Evolutionary conservation across 2,888 invertebrate species (phyloP), one percentile per base, ranked within the genome.

Genomic region (Stenchaetothrips biformis): DNA sequence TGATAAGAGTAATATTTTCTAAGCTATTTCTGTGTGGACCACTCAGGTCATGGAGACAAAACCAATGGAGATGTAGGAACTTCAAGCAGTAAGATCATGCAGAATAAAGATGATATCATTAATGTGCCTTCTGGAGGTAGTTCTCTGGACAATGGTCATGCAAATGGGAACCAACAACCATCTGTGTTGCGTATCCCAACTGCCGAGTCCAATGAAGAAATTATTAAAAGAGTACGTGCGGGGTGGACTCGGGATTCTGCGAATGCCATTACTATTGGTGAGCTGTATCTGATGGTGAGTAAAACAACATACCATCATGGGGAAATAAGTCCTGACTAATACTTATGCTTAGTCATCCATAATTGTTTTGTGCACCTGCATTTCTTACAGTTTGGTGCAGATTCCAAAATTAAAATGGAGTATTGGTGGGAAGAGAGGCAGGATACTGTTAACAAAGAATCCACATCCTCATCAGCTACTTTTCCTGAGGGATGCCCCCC

Each of bases 221-320:
- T 37, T 1, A 79, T 48, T 21, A 80, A 88, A 88, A 0, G 80
- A 86, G 47, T 87, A 88, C 0, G 82, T 87, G 27, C 84, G 81
- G 97, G 97, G 0, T 97, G 97, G 96, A 95, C 94, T 80, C 85
- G 90, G 11, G 88, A 90, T 21, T 93, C 93, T 85, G 92, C 93
- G 0, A 93, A 93, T 9, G 92, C 93, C 53, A 90, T 97, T 77
- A 95, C 95, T 7, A 90, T 98, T 49, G 97, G 97, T 0, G 97
- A 98, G 87, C 87, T 97, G 81, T 97, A 96, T 87, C 89, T 97
- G 79, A 95, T 97, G 92, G 93, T 95, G 85, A 88, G 88, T 81
- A 79, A 49, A 59, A 48, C 25, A 78, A 77, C 77, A 25, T 37
- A 78, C 53, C 77, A 25, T 37, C n/a, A 81, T 77, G 77, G 21